Conservation (phyloP, 2,113 vertebrate genomes). For the Guaruba guarouba region DNA sequence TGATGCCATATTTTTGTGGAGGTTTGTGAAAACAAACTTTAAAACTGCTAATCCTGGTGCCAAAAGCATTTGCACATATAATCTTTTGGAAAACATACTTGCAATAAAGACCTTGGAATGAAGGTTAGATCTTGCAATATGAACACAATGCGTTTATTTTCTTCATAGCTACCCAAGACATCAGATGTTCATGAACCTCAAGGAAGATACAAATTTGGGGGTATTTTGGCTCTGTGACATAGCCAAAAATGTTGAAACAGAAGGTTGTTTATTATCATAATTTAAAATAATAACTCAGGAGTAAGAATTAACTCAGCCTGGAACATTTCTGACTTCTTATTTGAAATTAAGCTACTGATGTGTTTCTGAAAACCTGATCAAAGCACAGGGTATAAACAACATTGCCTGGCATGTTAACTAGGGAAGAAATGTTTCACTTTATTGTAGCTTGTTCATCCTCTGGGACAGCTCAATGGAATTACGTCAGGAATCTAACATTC, state of each 20-base stretch:
- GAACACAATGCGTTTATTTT: background rate
- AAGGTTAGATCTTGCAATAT: background rate
- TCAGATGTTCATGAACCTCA: background rate
- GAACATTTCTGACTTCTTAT: background rate
- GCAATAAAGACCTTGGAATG: background rate
- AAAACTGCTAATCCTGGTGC: background rate
- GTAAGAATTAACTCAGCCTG: background rate
- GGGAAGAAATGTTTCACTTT: background rate
- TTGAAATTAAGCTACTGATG: background rate
- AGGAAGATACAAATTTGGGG: background rate
- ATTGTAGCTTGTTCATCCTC: background rate
- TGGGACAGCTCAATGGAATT: background rate
- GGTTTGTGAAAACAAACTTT: background rate
- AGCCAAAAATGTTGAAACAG: background rate
- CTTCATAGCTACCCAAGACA: background rate
- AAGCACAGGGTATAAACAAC: background rate
- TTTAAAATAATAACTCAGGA: background rate
- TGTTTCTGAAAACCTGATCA: background rate
- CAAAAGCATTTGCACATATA: background rate
- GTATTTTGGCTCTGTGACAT: background rate
- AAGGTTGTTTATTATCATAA: background rate
- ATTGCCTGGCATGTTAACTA: background rate
- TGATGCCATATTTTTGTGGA: background rate
- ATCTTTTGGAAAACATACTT: background rate
- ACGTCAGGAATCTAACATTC: background rate